Base-by-base conservation (phyloP, 2,888 invertebrate species). In the Drosophila pullipes region DNA sequence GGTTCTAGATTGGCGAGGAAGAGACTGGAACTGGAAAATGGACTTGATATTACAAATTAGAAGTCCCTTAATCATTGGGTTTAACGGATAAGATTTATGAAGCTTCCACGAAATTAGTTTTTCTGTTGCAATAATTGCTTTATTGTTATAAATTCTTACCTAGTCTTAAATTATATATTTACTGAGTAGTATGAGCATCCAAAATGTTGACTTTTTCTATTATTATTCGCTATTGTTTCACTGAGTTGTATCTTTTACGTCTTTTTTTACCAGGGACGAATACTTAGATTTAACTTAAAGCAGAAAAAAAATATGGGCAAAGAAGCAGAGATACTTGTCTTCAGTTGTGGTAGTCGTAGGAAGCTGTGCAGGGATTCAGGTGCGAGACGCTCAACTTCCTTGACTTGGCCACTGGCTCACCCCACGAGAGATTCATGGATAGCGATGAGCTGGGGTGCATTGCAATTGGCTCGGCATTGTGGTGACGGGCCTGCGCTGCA, bases 401-500 rank as follows among this genome's bases (percentile, higher is more conserved):
- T 2, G 78, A 64, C 63, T 91, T 90, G 52, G 85, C 73, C 35
- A 60, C 75, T 0, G 88, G 91, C 28, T 90, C 90, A n/a, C 89
- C 90, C 90, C 91, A 90, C 6, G 78, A 28, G 0, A 90, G 67
- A 69, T 90, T 91, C 86, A 89, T 81, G 5, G 76, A 68, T n/a
- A 76, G 39, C 10, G 67, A 62, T 25, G 78, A 52, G 31, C 22
- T 65, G 6, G 80, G 53, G n/a, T 76, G 68, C 54, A 65, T 59
- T 60, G 39, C 68, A 49, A 39, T 47, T 1, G 64, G n/a, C 9
- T 58, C 64, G 18, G 55, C 41, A 55, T 37, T 61, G 4, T 28
- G 41, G 1, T 70, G 60, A 57, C 68, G 64, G 18, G 47, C 9
- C 41, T 78, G 84, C 1, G 65, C n/a, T 16, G 83, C 33, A 52